Conservation (phyloP, 2,888 invertebrate genomes). For the Cyclophora albipunctata region DNA sequence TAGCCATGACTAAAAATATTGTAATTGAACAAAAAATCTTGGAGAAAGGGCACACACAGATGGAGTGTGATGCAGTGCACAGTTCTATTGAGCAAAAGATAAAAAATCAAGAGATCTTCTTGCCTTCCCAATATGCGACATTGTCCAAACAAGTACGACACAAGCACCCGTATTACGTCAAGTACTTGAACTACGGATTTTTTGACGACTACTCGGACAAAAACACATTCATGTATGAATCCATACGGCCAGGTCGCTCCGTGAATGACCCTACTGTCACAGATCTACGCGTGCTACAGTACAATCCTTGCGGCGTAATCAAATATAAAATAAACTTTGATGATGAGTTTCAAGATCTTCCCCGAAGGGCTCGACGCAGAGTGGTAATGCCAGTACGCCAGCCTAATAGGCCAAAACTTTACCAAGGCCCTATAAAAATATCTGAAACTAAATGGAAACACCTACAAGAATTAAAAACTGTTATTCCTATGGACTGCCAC, state of each 20-base stretch:
- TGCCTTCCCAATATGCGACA: constrained; percentile 4
- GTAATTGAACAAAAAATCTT: constrained; percentile 22
- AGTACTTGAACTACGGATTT: not conserved
- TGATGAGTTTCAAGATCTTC: not conserved
- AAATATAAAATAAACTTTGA: not conserved
- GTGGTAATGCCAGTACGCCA: not conserved
- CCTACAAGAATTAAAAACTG: constrained; percentile 10
- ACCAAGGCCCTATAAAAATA: constrained; percentile 1
- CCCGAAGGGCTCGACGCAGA: not conserved
- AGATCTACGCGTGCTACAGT: not conserved
- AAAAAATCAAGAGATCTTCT: constrained; percentile 19
- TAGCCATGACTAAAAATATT: constrained; percentile 17
- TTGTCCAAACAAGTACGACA: not conserved
- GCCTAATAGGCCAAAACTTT: not conserved
- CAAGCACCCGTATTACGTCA: not conserved
- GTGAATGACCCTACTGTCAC: not conserved
- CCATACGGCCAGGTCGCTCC: not conserved
- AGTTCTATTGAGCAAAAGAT: constrained; percentile 32
- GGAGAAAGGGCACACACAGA: constrained; percentile 23
- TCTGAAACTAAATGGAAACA: constrained; percentile 10
- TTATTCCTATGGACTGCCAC: constrained; percentile 13
- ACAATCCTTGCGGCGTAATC: not conserved
- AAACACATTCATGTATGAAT: not conserved
- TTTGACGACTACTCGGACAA: not conserved
- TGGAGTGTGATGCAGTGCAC: constrained; percentile 28